Conservation (phyloP, 2,888 invertebrate species). For the Tuta absoluta region DNA sequence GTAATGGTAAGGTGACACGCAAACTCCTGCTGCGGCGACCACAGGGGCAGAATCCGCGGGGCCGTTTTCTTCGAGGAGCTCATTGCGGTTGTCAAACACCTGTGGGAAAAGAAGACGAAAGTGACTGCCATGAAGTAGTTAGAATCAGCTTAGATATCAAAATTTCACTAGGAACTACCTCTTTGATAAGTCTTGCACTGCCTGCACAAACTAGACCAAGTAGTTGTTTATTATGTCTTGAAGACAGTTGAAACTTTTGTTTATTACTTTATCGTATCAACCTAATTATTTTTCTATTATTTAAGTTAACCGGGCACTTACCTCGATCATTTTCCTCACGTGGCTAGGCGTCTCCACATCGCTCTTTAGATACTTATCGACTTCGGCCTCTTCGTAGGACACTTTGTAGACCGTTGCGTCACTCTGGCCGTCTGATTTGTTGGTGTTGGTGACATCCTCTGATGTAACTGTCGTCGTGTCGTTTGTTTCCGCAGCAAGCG, state of each 20-base stretch:
- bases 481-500: constrained; percentile 53
- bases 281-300: neutral
- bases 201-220: neutral
- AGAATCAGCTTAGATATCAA: neutral
- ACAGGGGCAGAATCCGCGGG: constrained; percentile 84
- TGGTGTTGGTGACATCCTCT: constrained; percentile 41
- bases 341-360: constrained; percentile 85
- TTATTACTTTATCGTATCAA: neutral
- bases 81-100: constrained; percentile 92
- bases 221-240: neutral
- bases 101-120: constrained; percentile 51
- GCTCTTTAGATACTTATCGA: constrained; percentile 74
- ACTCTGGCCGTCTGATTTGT: constrained; percentile 51
- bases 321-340: constrained; percentile 94
- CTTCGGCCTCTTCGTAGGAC: constrained; percentile 65
- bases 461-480: constrained; percentile 60
- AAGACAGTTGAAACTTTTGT: neutral
- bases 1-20: constrained; percentile 91
- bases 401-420: constrained; percentile 62
- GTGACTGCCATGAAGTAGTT: neutral
- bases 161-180: too few species aligned
- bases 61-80: constrained; percentile 85
- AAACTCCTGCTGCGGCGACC: constrained; percentile 85
- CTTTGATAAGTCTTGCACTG: too few species aligned
- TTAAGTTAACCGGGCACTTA: constrained; percentile 52